Conservation (phyloP, 2,888 invertebrate genomes). For the Tetheella fluctuosa region DNA sequence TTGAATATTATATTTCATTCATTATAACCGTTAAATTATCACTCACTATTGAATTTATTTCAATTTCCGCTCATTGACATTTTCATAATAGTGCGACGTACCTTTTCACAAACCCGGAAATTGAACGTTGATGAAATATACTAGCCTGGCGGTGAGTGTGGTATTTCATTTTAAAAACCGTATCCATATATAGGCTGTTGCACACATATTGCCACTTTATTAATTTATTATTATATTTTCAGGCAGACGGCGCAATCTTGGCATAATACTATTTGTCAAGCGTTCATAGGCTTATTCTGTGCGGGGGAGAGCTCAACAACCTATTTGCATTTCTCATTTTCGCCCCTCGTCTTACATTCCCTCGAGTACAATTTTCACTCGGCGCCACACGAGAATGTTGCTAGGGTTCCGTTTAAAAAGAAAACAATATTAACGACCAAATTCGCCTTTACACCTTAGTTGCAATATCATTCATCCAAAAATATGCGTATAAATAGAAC, state of each 20-base stretch:
- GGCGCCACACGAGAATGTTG: constrained; percentile 51
- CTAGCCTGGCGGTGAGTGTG: constrained; percentile 40
- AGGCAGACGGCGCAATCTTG: constrained; percentile 54
- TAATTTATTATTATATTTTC: constrained; percentile 52
- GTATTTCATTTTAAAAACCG: constrained; percentile 41
- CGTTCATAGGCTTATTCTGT: constrained; percentile 70
- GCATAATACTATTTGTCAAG: constrained; percentile 72
- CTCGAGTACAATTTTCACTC: constrained; percentile 69
- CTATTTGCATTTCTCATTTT: constrained; percentile 82
- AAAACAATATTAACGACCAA: constrained; percentile 13
- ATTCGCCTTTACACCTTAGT: background rate
- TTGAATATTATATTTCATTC: no score
- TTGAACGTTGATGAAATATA: constrained; percentile 64
- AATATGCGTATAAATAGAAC: background rate
- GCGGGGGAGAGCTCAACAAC: constrained; percentile 65
- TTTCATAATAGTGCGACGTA: constrained; percentile 48
- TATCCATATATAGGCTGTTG: constrained; percentile 25
- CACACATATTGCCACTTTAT: constrained; percentile 43
- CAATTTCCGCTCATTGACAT: constrained; percentile 65
- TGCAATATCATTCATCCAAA: background rate
- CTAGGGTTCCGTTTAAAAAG: constrained; percentile 46
- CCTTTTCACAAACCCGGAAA: constrained; percentile 64
- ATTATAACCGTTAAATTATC: no score
- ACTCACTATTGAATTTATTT: constrained; percentile 37
- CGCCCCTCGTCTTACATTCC: constrained; percentile 68